Conservation (phyloP, 1,140 invertebrate genomes). For the Caenorhabditis briggsae region DNA sequence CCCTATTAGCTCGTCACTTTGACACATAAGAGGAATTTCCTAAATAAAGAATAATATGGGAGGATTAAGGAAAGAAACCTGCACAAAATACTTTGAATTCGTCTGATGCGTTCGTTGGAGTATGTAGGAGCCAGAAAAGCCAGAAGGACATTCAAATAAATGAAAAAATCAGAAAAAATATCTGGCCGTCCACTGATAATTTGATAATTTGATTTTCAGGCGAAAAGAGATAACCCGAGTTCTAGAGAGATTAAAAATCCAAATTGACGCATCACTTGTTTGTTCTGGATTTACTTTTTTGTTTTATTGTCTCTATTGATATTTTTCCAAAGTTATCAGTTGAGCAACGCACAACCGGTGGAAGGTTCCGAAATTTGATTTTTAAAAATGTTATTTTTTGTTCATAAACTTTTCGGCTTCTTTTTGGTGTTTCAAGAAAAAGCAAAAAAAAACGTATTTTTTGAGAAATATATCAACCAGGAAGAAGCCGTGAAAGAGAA, state of each 20-base stretch:
- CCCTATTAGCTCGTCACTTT: slow-evolving; percentile 17
- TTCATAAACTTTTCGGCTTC: too few relatives aligned
- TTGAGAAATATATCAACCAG: too few relatives aligned
- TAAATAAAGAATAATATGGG: background rate
- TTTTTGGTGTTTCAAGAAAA: too few relatives aligned
- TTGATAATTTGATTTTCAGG: slow-evolving; percentile 18
- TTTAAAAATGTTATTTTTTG: too few relatives aligned
- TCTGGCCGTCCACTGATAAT: background rate
- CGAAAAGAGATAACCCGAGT: background rate
- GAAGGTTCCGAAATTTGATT: too few relatives aligned
- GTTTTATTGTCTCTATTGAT: too few relatives aligned
- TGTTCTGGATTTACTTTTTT: background rate
- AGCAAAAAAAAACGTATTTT: too few relatives aligned
- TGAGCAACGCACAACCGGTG: too few relatives aligned
- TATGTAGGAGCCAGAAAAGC: too few relatives aligned
- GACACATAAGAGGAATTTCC: background rate
- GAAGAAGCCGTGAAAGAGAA: too few relatives aligned
- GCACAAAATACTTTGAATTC: background rate
- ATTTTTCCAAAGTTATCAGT: too few relatives aligned
- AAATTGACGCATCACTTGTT: background rate
- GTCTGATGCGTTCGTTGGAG: too few relatives aligned
- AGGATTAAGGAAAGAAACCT: background rate
- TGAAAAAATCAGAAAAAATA: background rate
- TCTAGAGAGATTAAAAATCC: background rate
- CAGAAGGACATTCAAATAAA: background rate